Evolutionary conservation across 2,888 invertebrate genomes (phyloP).

Genomic region (Hartigia nigra): DNA sequence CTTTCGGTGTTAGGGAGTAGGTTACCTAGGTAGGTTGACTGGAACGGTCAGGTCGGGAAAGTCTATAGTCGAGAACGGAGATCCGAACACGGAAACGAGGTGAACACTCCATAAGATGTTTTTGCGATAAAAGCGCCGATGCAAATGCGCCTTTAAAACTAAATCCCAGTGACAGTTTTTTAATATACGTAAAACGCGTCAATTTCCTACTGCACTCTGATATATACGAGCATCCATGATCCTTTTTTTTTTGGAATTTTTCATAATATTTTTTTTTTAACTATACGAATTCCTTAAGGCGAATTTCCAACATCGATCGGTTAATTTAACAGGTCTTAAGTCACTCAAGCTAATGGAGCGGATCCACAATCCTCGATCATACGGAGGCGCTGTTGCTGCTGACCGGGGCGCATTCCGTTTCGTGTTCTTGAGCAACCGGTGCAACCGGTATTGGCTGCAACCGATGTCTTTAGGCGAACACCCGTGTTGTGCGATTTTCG

Average conservation of each 20-base stretch:
- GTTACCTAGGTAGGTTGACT: conserved; percentile 38
- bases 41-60: conserved; percentile 44
- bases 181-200: neutral
- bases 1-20: conserved; percentile 40
- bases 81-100: conserved; percentile 35
- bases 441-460: neutral
- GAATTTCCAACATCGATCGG: neutral
- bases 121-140: neutral
- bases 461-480: neutral
- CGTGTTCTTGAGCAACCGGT: neutral
- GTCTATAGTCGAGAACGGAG: conserved; percentile 30
- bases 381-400: neutral
- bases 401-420: conserved; percentile 6
- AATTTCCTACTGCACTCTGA: neutral
- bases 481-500: neutral
- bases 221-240: neutral
- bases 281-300: neutral
- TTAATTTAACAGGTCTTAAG: neutral
- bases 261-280: neutral
- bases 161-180: neutral
- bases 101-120: neutral
- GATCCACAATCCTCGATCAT: neutral
- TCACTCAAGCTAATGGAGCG: neutral
- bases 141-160: neutral
- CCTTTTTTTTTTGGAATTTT: rapidly evolving